Evolutionary conservation across 1,140 invertebrate genomes (phyloP).

Genomic region (Trigoniulus corallinus): DNA sequence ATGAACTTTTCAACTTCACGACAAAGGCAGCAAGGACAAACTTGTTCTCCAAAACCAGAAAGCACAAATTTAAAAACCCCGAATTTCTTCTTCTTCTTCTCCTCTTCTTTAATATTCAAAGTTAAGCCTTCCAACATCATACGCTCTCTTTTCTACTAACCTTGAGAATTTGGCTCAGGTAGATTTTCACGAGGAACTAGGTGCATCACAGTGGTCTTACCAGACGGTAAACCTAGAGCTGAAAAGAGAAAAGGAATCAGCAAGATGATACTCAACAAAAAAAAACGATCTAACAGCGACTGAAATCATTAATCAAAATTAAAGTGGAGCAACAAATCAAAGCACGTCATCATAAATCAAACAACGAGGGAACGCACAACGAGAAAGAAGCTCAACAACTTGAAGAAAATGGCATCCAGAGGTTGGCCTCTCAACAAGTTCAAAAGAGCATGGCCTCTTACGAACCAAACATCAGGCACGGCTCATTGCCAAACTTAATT

Average conservation of each 20-base stretch:
- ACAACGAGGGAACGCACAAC: background rate
- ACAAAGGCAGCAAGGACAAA: background rate
- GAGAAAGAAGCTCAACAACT: background rate
- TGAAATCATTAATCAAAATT: background rate
- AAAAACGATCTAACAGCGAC: slow-evolving; percentile 1
- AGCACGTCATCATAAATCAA: slow-evolving; percentile 2
- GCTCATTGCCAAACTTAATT: no score
- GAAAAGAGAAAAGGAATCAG: slow-evolving; percentile 18
- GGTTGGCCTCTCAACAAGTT: no score
- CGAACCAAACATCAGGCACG: no score
- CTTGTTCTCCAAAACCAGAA: background rate
- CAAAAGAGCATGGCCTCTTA: no score
- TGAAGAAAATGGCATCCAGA: background rate
- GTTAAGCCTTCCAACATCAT: slow-evolving; percentile 7
- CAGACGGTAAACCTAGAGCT: slow-evolving; percentile 85
- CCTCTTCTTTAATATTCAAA: background rate
- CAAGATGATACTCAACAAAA: no score
- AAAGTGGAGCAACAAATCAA: background rate
- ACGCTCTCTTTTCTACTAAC: slow-evolving; percentile 21
- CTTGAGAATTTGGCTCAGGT: slow-evolving; percentile 96
- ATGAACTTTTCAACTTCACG: no score
- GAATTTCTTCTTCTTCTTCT: background rate
- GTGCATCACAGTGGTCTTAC: slow-evolving; percentile 99
- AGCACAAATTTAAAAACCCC: background rate
- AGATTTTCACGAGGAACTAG: slow-evolving; percentile 96